Conservation (phyloP, 2,113 vertebrate species). For the Hydropotes inermis region DNA sequence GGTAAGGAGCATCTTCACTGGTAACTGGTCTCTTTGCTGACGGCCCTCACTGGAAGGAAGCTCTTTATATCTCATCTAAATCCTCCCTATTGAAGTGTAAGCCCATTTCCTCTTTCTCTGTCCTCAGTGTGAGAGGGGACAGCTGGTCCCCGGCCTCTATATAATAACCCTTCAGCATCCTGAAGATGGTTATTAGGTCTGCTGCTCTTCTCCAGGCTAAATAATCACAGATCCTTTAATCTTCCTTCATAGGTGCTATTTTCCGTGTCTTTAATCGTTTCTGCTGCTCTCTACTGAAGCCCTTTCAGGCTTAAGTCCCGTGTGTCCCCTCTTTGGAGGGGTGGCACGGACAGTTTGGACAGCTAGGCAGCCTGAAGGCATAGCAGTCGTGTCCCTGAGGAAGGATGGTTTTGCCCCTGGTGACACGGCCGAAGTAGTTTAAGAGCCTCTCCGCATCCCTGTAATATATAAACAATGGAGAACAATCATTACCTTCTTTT, state of each 20-base stretch:
- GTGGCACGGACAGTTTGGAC: background rate
- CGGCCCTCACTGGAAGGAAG: background rate
- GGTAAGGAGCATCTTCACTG: background rate
- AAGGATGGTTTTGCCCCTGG: background rate
- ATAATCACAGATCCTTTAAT: conserved; percentile 67
- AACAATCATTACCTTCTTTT: fast-evolving
- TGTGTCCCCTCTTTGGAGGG: background rate
- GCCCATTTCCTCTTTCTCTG: conserved; percentile 38
- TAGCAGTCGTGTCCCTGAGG: fast-evolving
- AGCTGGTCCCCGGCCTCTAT: conserved; percentile 56
- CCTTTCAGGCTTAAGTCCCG: conserved; percentile 31
- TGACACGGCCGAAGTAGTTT: background rate
- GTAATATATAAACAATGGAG: too few relatives aligned
- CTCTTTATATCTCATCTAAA: background rate
- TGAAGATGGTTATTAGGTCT: conserved; percentile 55
- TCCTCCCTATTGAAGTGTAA: conserved; percentile 50
- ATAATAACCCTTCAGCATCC: conserved; percentile 57
- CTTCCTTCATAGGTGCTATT: conserved; percentile 60
- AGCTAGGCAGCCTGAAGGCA: background rate
- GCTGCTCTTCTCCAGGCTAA: conserved; percentile 52
- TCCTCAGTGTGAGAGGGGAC: conserved; percentile 40
- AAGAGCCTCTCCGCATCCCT: background rate
- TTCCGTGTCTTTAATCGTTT: conserved; percentile 61
- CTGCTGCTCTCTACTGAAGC: conserved; percentile 54
- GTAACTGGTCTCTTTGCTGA: background rate